Conservation (phyloP, 2,888 invertebrate species). For the Drosophila prostipennis region DNA sequence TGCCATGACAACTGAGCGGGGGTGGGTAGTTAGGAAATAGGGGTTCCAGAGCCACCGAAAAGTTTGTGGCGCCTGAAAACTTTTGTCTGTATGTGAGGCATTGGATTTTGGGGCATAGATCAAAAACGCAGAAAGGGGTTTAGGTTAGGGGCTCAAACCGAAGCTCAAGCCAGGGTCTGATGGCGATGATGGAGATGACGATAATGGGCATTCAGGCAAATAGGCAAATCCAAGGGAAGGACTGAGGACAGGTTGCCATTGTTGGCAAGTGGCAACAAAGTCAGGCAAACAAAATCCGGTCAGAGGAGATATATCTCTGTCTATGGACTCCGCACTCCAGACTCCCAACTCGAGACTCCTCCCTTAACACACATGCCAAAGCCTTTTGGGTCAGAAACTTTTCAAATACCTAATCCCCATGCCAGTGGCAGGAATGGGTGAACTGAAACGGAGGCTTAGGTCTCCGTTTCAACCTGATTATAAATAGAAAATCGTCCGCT, state of each 20-base stretch:
- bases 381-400: constrained; percentile 80
- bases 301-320: constrained; percentile 41
- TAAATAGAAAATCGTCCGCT: constrained; percentile 40
- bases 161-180: constrained; percentile 28
- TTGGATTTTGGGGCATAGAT: constrained; percentile 54
- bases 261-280: constrained; percentile 75
- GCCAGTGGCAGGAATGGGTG: constrained; percentile 44
- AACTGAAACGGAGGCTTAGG: constrained; percentile 35
- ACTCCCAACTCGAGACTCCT: neutral
- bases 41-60: constrained; percentile 28
- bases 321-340: constrained; percentile 42
- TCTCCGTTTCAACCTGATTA: constrained; percentile 39
- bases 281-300: constrained; percentile 71
- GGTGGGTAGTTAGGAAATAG: neutral
- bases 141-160: constrained; percentile 33
- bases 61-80: constrained; percentile 56
- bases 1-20: constrained; percentile 57
- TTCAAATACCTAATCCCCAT: constrained; percentile 73
- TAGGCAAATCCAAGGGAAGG: constrained; percentile 57
- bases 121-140: constrained; percentile 58
- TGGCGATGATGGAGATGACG: constrained; percentile 59
- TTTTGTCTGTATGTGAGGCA: constrained; percentile 40
- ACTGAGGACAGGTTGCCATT: constrained; percentile 58
- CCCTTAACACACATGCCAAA: constrained; percentile 53
- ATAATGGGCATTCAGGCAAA: constrained; percentile 76